These are phyloP conservation scores for Pavo muticus DNA, from an alignment of 2,113 vertebrate species.

Conservation along the genomic window DNA sequence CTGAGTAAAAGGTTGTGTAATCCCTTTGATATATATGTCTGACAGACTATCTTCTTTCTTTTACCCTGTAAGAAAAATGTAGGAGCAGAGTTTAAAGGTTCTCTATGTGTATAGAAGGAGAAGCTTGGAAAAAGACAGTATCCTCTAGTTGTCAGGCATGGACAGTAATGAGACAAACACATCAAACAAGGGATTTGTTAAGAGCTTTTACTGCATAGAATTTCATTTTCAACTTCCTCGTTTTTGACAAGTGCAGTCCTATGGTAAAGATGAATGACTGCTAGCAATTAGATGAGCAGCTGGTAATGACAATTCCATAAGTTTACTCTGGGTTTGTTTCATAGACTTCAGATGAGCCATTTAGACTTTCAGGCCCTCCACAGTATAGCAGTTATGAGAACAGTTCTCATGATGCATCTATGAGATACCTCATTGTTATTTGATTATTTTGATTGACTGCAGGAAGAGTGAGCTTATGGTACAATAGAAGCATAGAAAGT, in stretches of 20 bases:
- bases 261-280: neutral
- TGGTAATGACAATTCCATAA: neutral
- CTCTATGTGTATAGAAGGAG: neutral
- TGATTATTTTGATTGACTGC: neutral
- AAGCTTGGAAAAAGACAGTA: neutral
- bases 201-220: neutral
- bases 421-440: neutral
- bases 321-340: conserved; percentile 8
- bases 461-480: neutral
- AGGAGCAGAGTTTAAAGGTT: neutral
- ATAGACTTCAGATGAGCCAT: neutral
- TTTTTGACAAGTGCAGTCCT: neutral
- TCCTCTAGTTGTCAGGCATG: fast-evolving
- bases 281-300: neutral
- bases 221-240: neutral
- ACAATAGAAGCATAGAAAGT: neutral
- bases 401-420: neutral
- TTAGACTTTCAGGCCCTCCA: neutral
- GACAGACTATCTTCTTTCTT: neutral
- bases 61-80: conserved; percentile 14
- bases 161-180: neutral
- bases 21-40: conserved; percentile 41
- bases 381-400: neutral
- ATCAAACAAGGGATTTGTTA: neutral
- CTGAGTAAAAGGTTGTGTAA: conserved; percentile 15